These are phyloP conservation scores for Branchinecta lindahli DNA, from an alignment of 1,140 invertebrate genomes.

Conservation along the genomic window DNA sequence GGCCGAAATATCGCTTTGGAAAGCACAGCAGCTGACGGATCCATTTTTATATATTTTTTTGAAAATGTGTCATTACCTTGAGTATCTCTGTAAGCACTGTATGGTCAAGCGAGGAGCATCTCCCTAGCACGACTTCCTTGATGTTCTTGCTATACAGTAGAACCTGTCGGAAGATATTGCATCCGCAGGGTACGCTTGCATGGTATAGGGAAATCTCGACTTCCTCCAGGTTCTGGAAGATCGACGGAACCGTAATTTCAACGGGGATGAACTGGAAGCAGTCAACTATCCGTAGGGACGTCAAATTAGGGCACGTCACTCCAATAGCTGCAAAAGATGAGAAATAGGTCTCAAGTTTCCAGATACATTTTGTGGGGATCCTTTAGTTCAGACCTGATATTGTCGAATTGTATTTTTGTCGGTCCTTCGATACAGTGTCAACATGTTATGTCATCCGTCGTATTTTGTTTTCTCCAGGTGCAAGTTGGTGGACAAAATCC, in stretches of 20 bases:
- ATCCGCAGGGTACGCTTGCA: not conserved
- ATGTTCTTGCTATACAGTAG: constrained; percentile 24
- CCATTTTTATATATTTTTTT: too few species aligned
- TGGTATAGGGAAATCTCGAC: constrained; percentile 15
- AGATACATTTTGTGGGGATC: too few species aligned
- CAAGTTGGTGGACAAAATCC: too few species aligned
- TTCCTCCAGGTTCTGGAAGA: constrained; percentile 19
- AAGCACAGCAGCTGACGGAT: too few species aligned
- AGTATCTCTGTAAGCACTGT: constrained; percentile 26
- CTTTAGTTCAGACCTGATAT: too few species aligned
- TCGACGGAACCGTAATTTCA: constrained; percentile 17
- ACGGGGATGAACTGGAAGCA: not conserved
- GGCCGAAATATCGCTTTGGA: too few species aligned
- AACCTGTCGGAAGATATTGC: constrained; percentile 25
- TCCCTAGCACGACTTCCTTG: constrained; percentile 28
- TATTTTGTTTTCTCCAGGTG: too few species aligned
- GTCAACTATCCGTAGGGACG: not conserved
- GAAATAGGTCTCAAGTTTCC: too few species aligned
- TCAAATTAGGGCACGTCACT: constrained; percentile 25
- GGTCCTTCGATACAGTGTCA: too few species aligned
- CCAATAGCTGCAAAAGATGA: constrained; percentile 23
- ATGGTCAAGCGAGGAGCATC: constrained; percentile 25
- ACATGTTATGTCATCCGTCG: too few species aligned
- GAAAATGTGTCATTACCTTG: too few species aligned
- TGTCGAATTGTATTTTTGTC: too few species aligned